phyloP scores from a whole-genome alignment of 1,140 invertebrate genomes.

The Leptinotarsa texana region DNA sequence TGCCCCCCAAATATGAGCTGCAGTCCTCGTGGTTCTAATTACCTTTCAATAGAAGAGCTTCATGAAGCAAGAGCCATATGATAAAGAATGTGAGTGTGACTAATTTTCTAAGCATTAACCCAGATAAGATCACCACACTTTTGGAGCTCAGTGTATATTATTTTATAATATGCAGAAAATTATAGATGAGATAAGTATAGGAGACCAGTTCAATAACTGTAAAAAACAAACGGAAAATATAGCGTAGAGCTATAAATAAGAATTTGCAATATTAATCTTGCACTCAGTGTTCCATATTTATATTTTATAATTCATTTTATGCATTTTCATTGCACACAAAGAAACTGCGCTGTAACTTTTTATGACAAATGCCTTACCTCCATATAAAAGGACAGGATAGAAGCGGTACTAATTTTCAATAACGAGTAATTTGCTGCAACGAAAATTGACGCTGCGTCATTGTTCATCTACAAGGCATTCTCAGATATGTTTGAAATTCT shows the following conservation, averaged over 20 bases:
- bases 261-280: conserved; percentile 6
- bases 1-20: too few species aligned
- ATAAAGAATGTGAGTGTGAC: too few species aligned
- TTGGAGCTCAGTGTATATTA: background rate
- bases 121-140: background rate
- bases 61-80: too few species aligned
- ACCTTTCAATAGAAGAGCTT: too few species aligned
- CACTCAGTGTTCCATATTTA: conserved; percentile 6
- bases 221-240: background rate
- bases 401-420: conserved; percentile 8
- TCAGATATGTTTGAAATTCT: background rate
- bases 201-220: background rate
- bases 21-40: too few species aligned
- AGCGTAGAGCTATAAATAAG: conserved; percentile 1
- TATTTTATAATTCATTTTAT: conserved; percentile 5
- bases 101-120: too few species aligned
- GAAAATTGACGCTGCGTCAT: background rate
- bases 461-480: background rate
- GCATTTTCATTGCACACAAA: conserved; percentile 6
- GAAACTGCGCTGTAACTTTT: conserved; percentile 2
- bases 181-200: background rate
- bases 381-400: background rate
- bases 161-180: conserved; percentile 4
- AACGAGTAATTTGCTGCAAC: background rate
- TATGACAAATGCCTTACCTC: background rate